phyloP scores from a whole-genome alignment of 2,888 invertebrate species.

The Torymus texanus region DNA sequence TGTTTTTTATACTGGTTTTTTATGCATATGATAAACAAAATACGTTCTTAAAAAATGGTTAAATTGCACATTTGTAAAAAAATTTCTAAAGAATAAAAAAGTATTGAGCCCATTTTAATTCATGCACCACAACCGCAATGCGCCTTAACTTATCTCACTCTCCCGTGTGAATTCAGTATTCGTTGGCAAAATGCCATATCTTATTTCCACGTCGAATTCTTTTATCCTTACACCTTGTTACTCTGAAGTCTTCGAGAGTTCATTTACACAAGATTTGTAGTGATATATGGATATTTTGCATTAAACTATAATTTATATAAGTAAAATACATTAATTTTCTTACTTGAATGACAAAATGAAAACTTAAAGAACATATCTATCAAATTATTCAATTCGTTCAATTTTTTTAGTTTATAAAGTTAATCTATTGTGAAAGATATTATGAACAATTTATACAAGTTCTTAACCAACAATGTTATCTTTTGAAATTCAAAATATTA shows the following conservation, averaged over 20 bases:
- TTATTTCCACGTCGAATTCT: conserved; percentile 35
- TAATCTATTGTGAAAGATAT: too few relatives aligned
- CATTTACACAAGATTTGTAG: background rate
- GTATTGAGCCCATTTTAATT: conserved; percentile 40
- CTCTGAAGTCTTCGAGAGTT: background rate
- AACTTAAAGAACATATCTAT: too few relatives aligned
- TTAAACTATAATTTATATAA: too few relatives aligned
- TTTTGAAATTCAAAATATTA: too few relatives aligned
- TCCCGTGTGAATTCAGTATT: background rate
- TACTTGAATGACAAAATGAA: too few relatives aligned
- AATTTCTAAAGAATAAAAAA: background rate
- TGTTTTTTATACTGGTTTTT: too few relatives aligned
- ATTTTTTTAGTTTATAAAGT: too few relatives aligned
- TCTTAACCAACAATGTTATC: too few relatives aligned
- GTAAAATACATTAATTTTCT: too few relatives aligned
- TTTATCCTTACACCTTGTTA: conserved; percentile 34
- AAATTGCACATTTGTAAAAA: background rate
- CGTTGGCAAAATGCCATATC: conserved; percentile 41
- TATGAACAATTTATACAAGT: too few relatives aligned
- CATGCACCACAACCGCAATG: conserved; percentile 42
- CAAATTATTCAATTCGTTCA: too few relatives aligned
- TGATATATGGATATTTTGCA: too few relatives aligned
- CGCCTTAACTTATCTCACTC: conserved; percentile 47
- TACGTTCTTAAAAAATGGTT: background rate
- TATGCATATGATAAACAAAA: background rate